Evolutionary conservation across 2,113 vertebrate species (phyloP).

Genomic region (Grantiella picta): DNA sequence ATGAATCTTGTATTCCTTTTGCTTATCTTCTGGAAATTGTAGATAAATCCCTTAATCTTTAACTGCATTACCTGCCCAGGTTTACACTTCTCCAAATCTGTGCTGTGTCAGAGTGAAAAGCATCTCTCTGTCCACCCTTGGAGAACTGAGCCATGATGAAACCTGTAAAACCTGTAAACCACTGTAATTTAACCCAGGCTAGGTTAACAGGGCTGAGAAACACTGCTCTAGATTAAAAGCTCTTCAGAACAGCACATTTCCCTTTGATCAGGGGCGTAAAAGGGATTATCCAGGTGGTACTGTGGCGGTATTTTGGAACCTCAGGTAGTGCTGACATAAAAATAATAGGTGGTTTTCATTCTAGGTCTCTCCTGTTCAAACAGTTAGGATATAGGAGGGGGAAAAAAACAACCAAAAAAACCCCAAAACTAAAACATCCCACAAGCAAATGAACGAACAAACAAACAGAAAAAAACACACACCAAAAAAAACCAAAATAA

Average conservation of each 20-base stretch:
- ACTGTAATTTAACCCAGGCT: background rate
- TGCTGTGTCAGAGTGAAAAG: background rate
- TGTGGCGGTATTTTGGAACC: background rate
- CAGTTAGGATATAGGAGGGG: background rate
- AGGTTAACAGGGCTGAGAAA: background rate
- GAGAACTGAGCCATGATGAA: background rate
- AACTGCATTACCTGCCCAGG: background rate
- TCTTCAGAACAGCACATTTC: background rate
- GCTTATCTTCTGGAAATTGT: background rate
- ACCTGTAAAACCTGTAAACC: background rate
- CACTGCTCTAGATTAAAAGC: background rate
- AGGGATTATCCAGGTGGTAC: background rate
- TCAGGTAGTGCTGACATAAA: background rate
- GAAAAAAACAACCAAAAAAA: background rate
- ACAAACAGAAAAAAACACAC: too few species aligned
- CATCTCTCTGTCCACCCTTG: background rate
- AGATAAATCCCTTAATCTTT: background rate
- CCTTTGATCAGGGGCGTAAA: background rate
- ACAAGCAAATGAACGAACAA: background rate
- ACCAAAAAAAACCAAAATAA: too few species aligned
- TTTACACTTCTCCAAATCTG: background rate
- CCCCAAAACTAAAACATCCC: rapidly evolving
- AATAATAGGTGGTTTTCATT: background rate
- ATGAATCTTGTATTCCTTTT: background rate
- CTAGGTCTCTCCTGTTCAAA: background rate